A percentile compares a stretch with the other conserved stretches of the same genome.
Evolutionary conservation across 2,888 invertebrate species (phyloP).

Genomic region (Melanchra persicariae): DNA sequence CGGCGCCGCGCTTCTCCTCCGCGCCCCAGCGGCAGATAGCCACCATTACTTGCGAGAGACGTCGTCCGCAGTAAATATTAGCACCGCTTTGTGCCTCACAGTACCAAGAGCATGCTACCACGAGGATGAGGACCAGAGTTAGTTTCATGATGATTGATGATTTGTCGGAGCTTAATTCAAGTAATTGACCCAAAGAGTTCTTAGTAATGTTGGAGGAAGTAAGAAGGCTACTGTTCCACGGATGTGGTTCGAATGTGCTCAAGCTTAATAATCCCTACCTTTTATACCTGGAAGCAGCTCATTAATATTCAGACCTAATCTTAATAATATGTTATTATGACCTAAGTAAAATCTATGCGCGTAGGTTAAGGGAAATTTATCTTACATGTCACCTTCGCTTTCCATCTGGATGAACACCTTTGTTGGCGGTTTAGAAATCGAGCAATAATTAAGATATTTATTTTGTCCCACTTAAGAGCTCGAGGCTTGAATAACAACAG

Average conservation of each 20-base stretch:
- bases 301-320: slow-evolving; percentile 50
- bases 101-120: slow-evolving; percentile 29
- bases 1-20: slow-evolving; percentile 43
- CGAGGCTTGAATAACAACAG: no score
- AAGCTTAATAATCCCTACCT: slow-evolving; percentile 8
- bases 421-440: neutral
- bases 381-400: slow-evolving; percentile 22
- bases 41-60: slow-evolving; percentile 38
- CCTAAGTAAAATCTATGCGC: slow-evolving; percentile 13
- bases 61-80: slow-evolving; percentile 50
- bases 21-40: slow-evolving; percentile 44
- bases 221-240: slow-evolving; percentile 17
- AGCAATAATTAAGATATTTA: neutral
- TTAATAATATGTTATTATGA: slow-evolving; percentile 17
- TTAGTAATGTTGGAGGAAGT: neutral
- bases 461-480: no score
- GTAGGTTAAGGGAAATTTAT: slow-evolving; percentile 41
- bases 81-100: slow-evolving; percentile 34
- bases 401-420: slow-evolving; percentile 23
- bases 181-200: neutral
- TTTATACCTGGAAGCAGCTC: slow-evolving; percentile 47
- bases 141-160: slow-evolving; percentile 39
- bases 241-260: slow-evolving; percentile 42
- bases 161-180: slow-evolving; percentile 1
- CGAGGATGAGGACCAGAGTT: slow-evolving; percentile 31